Evolutionary conservation across 2,797 vertebrate species (phyloP).

Genomic region (Rhinichthys osculus): DNA sequence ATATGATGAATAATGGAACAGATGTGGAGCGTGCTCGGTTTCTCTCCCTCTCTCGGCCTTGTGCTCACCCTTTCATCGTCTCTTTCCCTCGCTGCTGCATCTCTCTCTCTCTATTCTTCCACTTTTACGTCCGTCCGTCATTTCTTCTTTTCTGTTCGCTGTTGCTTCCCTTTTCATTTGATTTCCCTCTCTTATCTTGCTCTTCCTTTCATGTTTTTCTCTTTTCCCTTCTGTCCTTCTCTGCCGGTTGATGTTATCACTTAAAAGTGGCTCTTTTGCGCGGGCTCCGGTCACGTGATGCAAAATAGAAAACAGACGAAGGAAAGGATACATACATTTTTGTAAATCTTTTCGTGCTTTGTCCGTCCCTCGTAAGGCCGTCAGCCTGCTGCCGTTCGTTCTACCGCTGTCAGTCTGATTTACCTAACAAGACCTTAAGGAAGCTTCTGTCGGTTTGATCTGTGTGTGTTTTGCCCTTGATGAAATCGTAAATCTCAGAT

Average conservation of each 20-base stretch:
- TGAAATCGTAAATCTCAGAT: neutral
- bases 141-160: conserved; percentile 42
- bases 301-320: neutral
- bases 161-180: conserved; percentile 43
- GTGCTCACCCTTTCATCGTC: conserved; percentile 49
- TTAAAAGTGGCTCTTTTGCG: conserved; percentile 38
- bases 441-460: conserved; percentile 16
- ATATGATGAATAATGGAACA: conserved; percentile 67
- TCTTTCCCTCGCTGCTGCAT: conserved; percentile 46
- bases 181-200: conserved; percentile 53
- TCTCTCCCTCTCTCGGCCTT: conserved; percentile 45
- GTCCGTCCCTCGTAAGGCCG: conserved; percentile 26
- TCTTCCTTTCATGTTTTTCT: conserved; percentile 53
- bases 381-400: conserved; percentile 22
- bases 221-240: conserved; percentile 31
- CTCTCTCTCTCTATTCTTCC: conserved; percentile 10
- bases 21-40: conserved; percentile 61
- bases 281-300: conserved; percentile 25
- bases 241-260: conserved; percentile 35
- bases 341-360: conserved; percentile 1
- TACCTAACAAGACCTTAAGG: conserved; percentile 54
- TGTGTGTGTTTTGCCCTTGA: neutral
- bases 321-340: neutral
- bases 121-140: conserved; percentile 12
- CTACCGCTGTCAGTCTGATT: conserved; percentile 42